These are phyloP conservation scores for Bombus impatiens DNA, from an alignment of 1,140 invertebrate genomes.

Conservation along the genomic window DNA sequence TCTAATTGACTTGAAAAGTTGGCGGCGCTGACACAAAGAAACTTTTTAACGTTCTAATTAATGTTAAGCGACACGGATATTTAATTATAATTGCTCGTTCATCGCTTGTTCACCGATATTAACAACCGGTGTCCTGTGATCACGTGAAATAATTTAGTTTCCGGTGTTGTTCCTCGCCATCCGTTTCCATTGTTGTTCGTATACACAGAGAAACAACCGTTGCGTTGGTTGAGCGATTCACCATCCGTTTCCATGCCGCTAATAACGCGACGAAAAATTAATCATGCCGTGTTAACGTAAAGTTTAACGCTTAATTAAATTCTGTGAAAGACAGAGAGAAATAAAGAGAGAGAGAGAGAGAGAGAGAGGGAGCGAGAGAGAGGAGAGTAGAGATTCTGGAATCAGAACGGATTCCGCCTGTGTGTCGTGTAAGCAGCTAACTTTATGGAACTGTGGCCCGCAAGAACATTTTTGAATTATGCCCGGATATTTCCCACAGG, in stretches of 20 bases:
- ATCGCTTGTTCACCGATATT: background rate
- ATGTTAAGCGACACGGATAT: slow-evolving; percentile 21
- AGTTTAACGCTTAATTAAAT: slow-evolving; percentile 64
- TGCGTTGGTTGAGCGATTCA: background rate
- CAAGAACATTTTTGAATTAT: slow-evolving; percentile 46
- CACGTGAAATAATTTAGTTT: slow-evolving; percentile 1
- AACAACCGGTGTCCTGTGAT: background rate
- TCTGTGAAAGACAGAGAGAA: background rate
- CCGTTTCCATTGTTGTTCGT: background rate
- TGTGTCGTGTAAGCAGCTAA: slow-evolving; percentile 15
- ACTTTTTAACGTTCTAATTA: slow-evolving; percentile 45
- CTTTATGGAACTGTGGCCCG: background rate
- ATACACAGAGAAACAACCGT: too few relatives aligned
- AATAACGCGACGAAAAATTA: slow-evolving; percentile 46
- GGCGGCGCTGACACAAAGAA: background rate
- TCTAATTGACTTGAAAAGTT: slow-evolving; percentile 34
- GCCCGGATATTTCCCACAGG: slow-evolving; percentile 20
- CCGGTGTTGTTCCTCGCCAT: background rate
- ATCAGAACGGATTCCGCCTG: slow-evolving; percentile 26
- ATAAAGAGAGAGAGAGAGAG: background rate
- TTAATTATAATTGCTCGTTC: slow-evolving; percentile 26
- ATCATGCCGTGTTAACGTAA: slow-evolving; percentile 10
- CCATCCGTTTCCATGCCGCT: background rate
- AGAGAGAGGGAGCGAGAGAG: too few relatives aligned
- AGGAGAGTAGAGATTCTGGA: background rate